phyloP scores from a whole-genome alignment of 2,797 vertebrate species.

The Cirrhinus molitorella region DNA sequence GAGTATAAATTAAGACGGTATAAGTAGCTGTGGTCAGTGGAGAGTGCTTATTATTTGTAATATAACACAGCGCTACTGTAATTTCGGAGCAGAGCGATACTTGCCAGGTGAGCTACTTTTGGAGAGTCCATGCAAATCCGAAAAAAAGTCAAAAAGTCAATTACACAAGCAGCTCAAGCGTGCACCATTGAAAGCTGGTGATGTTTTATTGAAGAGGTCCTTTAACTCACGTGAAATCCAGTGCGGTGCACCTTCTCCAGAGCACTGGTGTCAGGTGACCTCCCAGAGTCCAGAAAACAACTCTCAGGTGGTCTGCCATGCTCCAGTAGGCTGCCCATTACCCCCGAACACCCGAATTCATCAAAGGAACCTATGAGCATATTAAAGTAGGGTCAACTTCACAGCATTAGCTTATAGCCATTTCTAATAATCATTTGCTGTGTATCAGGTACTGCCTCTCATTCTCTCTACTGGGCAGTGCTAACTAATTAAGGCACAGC shows the following conservation, averaged over 20 bases:
- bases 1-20: conserved; percentile 30
- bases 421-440: conserved; percentile 44
- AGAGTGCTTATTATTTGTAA: conserved; percentile 64
- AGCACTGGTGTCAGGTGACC: conserved; percentile 82
- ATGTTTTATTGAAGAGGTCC: conserved; percentile 87
- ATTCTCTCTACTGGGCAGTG: conserved; percentile 53
- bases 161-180: conserved; percentile 85
- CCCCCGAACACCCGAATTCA: conserved; percentile 63
- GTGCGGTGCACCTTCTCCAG: conserved; percentile 78
- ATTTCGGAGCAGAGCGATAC: conserved; percentile 70
- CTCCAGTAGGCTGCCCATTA: conserved; percentile 80
- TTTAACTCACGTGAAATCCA: conserved; percentile 83
- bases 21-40: conserved; percentile 54
- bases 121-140: conserved; percentile 84
- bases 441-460: conserved; percentile 38
- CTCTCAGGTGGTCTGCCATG: conserved; percentile 86
- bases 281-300: conserved; percentile 82
- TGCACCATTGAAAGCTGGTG: conserved; percentile 84
- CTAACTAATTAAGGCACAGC: conserved; percentile 73
- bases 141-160: conserved; percentile 84
- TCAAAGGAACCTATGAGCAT: conserved; percentile 65
- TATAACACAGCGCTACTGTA: conserved; percentile 54
- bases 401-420: conserved; percentile 58
- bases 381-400: conserved; percentile 65
- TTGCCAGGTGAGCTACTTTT: conserved; percentile 83